Evolutionary conservation across 2,113 vertebrate genomes (phyloP).

Genomic region (Ochotona princeps): DNA sequence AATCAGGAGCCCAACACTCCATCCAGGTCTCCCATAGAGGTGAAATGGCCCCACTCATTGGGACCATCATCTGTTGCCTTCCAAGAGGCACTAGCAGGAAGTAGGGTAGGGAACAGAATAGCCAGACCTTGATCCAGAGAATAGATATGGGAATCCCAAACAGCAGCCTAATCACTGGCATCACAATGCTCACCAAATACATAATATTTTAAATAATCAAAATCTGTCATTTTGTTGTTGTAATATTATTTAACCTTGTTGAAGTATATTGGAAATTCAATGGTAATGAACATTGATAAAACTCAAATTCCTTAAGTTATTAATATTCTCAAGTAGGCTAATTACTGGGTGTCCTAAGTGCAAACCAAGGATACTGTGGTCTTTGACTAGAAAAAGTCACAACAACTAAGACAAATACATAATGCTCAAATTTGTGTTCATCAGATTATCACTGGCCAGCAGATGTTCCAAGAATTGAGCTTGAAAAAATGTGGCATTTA

Average conservation of each 20-base stretch:
- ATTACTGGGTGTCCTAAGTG: neutral
- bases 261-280: neutral
- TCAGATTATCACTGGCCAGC: neutral
- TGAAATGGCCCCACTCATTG: no score
- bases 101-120: no score
- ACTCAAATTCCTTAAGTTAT: neutral
- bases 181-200: no score
- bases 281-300: neutral
- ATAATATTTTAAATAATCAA: neutral
- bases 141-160: no score
- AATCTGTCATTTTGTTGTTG: constrained; percentile 16
- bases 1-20: no score
- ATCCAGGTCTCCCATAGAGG: no score
- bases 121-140: no score
- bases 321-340: neutral
- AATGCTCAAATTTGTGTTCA: neutral
- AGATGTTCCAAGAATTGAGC: neutral
- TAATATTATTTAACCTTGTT: neutral
- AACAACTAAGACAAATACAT: neutral
- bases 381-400: neutral
- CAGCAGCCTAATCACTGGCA: no score
- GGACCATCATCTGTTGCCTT: no score
- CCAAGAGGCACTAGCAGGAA: no score
- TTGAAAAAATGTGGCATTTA: neutral
- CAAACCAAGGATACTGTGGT: neutral